Percentiles rank a stretch among this genome's conserved stretches.
Evolutionary conservation across 2,888 invertebrate species (phyloP).

Genomic region (Ceramica pisi): DNA sequence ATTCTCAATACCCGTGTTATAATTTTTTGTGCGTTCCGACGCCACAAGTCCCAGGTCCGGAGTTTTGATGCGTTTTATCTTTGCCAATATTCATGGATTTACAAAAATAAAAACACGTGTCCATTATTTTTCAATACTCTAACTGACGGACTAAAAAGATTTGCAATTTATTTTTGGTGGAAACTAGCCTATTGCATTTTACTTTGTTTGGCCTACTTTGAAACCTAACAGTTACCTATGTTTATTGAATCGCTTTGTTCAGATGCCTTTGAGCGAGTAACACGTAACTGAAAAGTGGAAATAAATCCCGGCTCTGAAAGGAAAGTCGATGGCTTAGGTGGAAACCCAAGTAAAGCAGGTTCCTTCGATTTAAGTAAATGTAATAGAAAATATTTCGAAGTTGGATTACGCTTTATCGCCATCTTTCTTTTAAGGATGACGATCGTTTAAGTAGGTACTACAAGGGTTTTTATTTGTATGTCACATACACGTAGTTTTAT

Average conservation of each 20-base stretch:
- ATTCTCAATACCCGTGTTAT: too few relatives aligned
- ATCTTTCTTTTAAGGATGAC: neutral
- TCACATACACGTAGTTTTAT: neutral
- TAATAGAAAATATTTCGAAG: slow-evolving; percentile 57
- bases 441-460: neutral
- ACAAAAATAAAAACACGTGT: too few relatives aligned
- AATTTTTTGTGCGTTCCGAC: too few relatives aligned
- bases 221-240: slow-evolving; percentile 44
- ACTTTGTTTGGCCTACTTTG: slow-evolving; percentile 40
- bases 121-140: too few relatives aligned
- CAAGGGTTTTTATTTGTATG: neutral
- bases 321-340: slow-evolving; percentile 58
- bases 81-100: too few relatives aligned
- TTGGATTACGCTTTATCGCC: slow-evolving; percentile 18
- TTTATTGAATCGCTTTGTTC: slow-evolving; percentile 68
- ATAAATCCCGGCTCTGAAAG: slow-evolving; percentile 73
- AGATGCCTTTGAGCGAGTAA: slow-evolving; percentile 68
- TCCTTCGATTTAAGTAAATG: slow-evolving; percentile 57
- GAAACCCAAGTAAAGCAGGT: slow-evolving; percentile 57
- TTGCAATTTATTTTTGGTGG: too few relatives aligned
- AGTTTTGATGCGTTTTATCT: too few relatives aligned
- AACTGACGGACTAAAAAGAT: too few relatives aligned
- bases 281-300: slow-evolving; percentile 78
- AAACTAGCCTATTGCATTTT: slow-evolving; percentile 48
- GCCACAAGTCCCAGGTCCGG: too few relatives aligned